Conservation (phyloP, 2,888 invertebrate species). For the Celastrina argiolus region DNA sequence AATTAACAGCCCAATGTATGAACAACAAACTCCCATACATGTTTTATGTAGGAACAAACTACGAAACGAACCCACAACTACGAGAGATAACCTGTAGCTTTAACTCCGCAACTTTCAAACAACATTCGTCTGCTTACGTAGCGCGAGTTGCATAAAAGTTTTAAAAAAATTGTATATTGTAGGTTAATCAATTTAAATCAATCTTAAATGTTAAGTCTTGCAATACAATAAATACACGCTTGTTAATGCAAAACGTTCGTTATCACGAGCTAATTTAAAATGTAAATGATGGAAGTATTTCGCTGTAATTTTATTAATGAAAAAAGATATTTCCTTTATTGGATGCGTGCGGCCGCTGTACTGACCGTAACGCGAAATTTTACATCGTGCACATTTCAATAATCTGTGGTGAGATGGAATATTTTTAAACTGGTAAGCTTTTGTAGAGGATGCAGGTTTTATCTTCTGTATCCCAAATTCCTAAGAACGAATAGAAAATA, state of each 20-base stretch:
- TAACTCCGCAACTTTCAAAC: neutral
- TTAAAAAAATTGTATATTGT: neutral
- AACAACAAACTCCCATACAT: neutral
- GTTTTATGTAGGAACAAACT: neutral
- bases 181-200: neutral
- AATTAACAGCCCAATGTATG: neutral
- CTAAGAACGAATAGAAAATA: no score
- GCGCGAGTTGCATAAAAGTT: neutral
- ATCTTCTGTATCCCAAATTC: no score
- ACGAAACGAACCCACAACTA: neutral
- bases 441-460: neutral
- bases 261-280: constrained; percentile 20
- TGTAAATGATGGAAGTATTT: neutral
- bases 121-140: neutral
- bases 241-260: constrained; percentile 11
- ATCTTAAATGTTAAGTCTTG: neutral
- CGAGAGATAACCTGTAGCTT: neutral
- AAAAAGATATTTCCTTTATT: neutral
- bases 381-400: neutral
- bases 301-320: constrained; percentile 9
- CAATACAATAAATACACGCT: neutral
- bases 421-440: no score
- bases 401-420: neutral
- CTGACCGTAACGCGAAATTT: neutral
- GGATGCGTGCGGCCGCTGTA: neutral